Conservation (phyloP, 2,888 invertebrate species). For the Caprella mutica region DNA sequence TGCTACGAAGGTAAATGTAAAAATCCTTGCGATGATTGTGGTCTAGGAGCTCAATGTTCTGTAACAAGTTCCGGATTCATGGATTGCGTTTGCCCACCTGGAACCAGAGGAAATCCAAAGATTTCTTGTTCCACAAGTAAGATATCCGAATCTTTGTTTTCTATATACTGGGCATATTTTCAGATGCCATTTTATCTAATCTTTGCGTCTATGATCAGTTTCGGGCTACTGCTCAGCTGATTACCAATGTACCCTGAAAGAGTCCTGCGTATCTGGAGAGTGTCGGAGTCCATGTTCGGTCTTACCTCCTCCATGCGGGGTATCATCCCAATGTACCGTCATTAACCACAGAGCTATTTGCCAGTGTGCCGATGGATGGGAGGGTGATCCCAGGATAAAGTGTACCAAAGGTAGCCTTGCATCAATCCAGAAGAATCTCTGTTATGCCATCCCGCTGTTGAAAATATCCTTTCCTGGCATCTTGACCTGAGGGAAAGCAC, state of each 20-base stretch:
- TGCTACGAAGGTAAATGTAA: conserved; percentile 62
- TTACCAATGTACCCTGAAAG: conserved; percentile 63
- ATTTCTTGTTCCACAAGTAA: conserved; percentile 42
- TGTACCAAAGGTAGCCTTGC: conserved; percentile 28
- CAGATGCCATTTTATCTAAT: background rate
- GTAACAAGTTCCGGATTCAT: conserved; percentile 57
- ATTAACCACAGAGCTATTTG: conserved; percentile 69
- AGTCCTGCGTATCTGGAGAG: conserved; percentile 39
- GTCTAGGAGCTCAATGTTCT: conserved; percentile 69
- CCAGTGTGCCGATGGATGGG: conserved; percentile 55
- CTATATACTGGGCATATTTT: background rate
- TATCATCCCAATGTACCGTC: conserved; percentile 58
- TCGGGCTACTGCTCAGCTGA: conserved; percentile 60
- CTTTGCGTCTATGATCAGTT: conserved; percentile 31
- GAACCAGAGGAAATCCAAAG: conserved; percentile 72
- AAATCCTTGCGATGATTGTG: conserved; percentile 68
- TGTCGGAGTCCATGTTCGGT: conserved; percentile 35
- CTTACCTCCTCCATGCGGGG: conserved; percentile 63
- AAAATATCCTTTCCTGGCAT: too few species aligned
- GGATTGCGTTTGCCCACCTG: conserved; percentile 64
- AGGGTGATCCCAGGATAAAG: conserved; percentile 52
- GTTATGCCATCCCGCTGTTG: too few species aligned
- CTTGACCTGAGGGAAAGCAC: too few species aligned
- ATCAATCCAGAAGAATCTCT: too few species aligned
- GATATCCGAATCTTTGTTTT: too few species aligned